These are phyloP conservation scores for Bergia sp. DNA, from an alignment of 92 coral and sea anemone genomes.

Conservation along the genomic window DNA sequence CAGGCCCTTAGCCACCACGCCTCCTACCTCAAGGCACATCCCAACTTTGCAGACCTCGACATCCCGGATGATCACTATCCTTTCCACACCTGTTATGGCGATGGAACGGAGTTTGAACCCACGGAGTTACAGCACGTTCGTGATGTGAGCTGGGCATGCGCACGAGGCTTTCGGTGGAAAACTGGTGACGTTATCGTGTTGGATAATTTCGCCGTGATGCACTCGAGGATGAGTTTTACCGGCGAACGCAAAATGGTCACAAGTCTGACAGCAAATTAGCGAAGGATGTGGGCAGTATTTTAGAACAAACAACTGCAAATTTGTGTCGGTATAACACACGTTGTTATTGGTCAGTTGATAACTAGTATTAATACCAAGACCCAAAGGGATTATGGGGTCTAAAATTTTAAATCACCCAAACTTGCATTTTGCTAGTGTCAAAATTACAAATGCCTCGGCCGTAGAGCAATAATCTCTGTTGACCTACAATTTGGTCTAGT, in stretches of 20 bases:
- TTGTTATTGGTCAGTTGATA: neutral
- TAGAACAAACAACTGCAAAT: neutral
- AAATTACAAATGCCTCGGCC: no score
- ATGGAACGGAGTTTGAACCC: constrained; percentile 63
- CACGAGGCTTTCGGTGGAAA: constrained; percentile 67
- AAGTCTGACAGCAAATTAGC: constrained; percentile 38
- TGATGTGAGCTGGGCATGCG: constrained; percentile 59
- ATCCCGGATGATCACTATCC: constrained; percentile 58
- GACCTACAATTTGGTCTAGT: no score
- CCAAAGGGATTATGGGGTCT: no score
- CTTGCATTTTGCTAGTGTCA: no score
- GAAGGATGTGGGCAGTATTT: neutral
- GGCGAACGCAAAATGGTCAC: constrained; percentile 63
- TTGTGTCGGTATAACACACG: neutral
- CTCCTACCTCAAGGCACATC: constrained; percentile 51
- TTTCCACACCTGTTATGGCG: constrained; percentile 63
- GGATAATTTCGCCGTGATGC: constrained; percentile 70
- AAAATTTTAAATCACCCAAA: no score
- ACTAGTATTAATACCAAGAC: no score
- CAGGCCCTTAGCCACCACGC: constrained; percentile 56
- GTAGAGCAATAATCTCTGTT: no score
- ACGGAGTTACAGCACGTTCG: constrained; percentile 73
- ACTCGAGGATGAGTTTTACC: constrained; percentile 59
- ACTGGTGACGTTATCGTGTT: constrained; percentile 60
- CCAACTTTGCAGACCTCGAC: constrained; percentile 41